Evolutionary conservation across 1,140 invertebrate genomes (phyloP), one percentile per base, ranked within the genome.

Genomic region (Drosophila orosa): DNA sequence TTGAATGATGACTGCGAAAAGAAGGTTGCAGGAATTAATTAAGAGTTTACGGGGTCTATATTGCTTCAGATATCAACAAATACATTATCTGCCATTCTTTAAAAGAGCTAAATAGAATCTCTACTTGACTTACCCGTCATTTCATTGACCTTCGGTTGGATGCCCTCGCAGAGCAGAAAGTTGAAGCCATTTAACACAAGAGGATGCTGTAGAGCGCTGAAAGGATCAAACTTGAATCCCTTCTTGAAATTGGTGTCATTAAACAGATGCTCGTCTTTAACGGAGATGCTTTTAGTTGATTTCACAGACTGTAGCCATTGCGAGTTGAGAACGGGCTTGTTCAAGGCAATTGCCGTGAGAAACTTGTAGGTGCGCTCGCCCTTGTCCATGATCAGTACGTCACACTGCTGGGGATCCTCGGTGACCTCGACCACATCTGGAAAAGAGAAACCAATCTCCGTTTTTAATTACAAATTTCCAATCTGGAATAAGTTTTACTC

Each of bases 361-460:
- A 87, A 89, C 25, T 87, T 87, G 29, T 63, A 87, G 0, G 83
- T 87, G 4, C 83, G 83, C 37, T 87, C 83, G 3, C 83, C 83
- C 12, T 52, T 79, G 35, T 87, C 84, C 83, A 87, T 89, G 3
- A 87, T 57, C 0, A 89, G 47, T 0, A 89, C 9, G 35, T 87
- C 75, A 31, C 71, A 89, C 7, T 52, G 19, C 3, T 50, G 3
- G 3, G 83, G 83, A 71, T 87, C 57, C 3, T 58, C 63, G 5
- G 62, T 54, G 13, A 80, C n/a, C 10, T 83, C 84, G 2, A 87
- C 4, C 10, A 39, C 63, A 35, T 63, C 82, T 86, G 8, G 0
- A 56, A 69, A 10, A n/a, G 3, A 15, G 0, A 10, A 52, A 25
- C 0, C 4, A 8, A 39, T 25, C 5, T 10, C 8, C 0, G 9